A percentile compares a stretch with the other conserved stretches of the same genome.
Evolutionary conservation across 2,888 invertebrate species (phyloP).

Genomic region (Cremastinae sp.): DNA sequence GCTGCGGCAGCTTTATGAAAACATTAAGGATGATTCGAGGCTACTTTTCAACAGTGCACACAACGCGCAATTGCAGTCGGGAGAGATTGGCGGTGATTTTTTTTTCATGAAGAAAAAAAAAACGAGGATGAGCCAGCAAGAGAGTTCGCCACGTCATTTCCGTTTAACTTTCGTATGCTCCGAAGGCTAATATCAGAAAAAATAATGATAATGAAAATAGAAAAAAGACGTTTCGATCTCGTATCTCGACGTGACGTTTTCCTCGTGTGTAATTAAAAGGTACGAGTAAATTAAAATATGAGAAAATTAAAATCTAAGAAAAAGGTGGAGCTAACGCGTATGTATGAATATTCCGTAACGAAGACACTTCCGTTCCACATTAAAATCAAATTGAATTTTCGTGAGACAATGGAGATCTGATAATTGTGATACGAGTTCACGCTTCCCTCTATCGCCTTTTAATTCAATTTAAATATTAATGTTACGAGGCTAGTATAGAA

Average conservation of each 20-base stretch:
- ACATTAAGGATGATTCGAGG: constrained; percentile 76
- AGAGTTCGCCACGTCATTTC: constrained; percentile 71
- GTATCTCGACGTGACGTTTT: constrained; percentile 2
- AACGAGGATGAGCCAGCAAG: constrained; percentile 62
- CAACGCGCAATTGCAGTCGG: constrained; percentile 46
- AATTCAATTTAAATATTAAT: constrained; percentile 24
- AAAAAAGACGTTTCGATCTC: constrained; percentile 50
- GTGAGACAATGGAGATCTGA: constrained; percentile 14
- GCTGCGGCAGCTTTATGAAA: constrained; percentile 75
- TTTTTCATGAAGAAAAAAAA: constrained; percentile 39
- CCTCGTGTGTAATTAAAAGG: constrained; percentile 27
- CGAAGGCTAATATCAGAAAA: constrained; percentile 56
- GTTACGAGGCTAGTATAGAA: background rate
- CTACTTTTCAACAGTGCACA: constrained; percentile 56
- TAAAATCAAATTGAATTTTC: constrained; percentile 37
- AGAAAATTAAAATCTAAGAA: background rate
- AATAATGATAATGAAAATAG: constrained; percentile 53
- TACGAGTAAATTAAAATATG: constrained; percentile 1
- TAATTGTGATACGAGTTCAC: background rate
- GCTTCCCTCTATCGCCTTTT: constrained; percentile 1
- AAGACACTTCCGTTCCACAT: constrained; percentile 47
- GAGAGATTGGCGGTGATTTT: constrained; percentile 32
- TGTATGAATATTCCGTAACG: constrained; percentile 38
- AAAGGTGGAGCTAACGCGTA: constrained; percentile 2
- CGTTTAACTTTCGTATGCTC: constrained; percentile 64